A percentile compares a stretch with the other conserved stretches of the same genome.
These are phyloP conservation scores for Etheostoma spectabile DNA, from an alignment of 2,113 vertebrate genomes.

Conservation along the genomic window DNA sequence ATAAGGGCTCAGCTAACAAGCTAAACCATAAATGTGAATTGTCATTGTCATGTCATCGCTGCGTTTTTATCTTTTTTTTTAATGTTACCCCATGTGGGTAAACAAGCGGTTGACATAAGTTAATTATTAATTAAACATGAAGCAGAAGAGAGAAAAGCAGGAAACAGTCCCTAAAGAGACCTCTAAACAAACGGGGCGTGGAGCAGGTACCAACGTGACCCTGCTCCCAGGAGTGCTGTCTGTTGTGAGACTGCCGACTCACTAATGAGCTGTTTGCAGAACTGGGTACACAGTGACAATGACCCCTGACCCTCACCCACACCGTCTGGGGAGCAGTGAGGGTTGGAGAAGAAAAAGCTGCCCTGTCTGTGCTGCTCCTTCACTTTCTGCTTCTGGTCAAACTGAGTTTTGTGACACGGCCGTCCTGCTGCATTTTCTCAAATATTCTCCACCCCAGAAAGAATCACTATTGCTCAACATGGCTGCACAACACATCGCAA, in stretches of 20 bases:
- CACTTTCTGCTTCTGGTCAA: conserved; percentile 53
- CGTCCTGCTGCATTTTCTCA: conserved; percentile 7
- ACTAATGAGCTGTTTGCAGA: conserved; percentile 88
- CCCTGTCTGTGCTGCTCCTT: conserved; percentile 15
- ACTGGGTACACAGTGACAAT: conserved; percentile 82
- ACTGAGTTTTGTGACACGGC: conserved; percentile 32
- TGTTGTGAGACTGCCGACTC: conserved; percentile 75
- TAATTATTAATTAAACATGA: conserved; percentile 88
- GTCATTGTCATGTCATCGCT: conserved; percentile 19
- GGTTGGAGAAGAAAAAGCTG: conserved; percentile 61
- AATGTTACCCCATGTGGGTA: conserved; percentile 70
- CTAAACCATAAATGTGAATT: conserved; percentile 47
- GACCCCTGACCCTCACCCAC: conserved; percentile 83
- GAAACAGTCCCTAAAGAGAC: conserved; percentile 75
- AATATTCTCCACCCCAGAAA: neutral
- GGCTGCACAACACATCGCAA: too few relatives aligned
- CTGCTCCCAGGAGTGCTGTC: conserved; percentile 77
- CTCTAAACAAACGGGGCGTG: conserved; percentile 80
- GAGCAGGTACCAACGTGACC: conserved; percentile 76
- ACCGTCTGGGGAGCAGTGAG: conserved; percentile 76
- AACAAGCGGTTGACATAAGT: conserved; percentile 80
- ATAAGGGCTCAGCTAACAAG: conserved; percentile 36
- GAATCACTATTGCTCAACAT: conserved; percentile 5
- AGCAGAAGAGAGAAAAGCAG: conserved; percentile 66
- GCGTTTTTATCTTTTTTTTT: conserved; percentile 47